phyloP scores from a whole-genome alignment of 2,113 vertebrate genomes.

The Heterotilapia buettikoferi region DNA sequence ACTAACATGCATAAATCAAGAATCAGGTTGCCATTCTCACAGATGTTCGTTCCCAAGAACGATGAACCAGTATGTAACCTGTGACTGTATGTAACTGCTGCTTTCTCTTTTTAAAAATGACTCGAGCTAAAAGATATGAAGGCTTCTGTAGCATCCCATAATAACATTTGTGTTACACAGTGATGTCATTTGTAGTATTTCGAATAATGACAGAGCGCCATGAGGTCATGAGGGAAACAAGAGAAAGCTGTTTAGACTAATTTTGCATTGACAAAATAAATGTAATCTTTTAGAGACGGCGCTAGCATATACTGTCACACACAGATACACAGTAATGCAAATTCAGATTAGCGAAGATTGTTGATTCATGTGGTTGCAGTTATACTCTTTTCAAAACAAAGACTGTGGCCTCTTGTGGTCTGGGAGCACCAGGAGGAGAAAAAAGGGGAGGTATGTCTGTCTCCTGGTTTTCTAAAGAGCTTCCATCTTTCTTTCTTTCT shows the following conservation, averaged over 20 bases:
- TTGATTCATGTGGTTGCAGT: conserved; percentile 66
- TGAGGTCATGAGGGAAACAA: neutral
- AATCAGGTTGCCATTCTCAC: conserved; percentile 4
- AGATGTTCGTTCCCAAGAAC: neutral
- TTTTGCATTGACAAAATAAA: neutral
- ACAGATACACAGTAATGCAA: neutral
- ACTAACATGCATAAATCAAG: conserved; percentile 33
- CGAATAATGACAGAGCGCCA: neutral
- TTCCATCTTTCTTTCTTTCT: neutral
- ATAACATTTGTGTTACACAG: neutral
- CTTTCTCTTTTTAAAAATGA: neutral
- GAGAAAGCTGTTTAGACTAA: neutral
- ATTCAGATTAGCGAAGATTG: conserved; percentile 18
- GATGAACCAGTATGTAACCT: neutral
- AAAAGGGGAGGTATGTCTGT: neutral
- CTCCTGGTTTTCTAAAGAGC: conserved; percentile 22
- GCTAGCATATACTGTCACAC: neutral
- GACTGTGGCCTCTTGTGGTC: conserved; percentile 46
- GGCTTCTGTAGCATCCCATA: neutral
- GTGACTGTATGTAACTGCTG: neutral
- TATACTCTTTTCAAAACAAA: conserved; percentile 57
- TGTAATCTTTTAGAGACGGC: neutral
- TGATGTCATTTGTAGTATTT: neutral
- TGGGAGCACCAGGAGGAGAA: neutral
- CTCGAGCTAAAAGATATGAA: neutral